Evolutionary conservation across 2,113 vertebrate species (phyloP), one percentile per base, ranked within the genome.

Genomic region (Centrocercus urophasianus): DNA sequence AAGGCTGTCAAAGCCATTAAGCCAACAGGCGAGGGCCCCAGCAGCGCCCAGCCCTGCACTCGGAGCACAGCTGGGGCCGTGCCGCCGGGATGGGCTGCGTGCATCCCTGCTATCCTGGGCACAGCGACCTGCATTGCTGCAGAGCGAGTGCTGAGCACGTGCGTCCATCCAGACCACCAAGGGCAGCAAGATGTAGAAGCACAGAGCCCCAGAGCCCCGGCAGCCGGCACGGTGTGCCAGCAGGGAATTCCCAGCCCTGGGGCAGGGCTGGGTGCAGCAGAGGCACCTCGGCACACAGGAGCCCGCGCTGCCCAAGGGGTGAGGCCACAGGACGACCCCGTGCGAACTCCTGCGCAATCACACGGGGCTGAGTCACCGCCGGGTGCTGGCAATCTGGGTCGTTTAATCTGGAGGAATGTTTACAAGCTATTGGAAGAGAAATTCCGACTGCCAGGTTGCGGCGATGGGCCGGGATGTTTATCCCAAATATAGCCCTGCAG

Each of bases 1-100:
- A 92, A 83, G 85, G 67, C 63, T 18, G 47, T 72, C 78, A 90
- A 78, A 95, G 61, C 17, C 66, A 81, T 84, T 81, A 84, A 91
- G 66, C 56, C 60, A 72, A 91, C 77, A 93, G 75, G 70, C 34
- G 72, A 61, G 75, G 81, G n/a, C 32, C 25, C 74, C 74, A 34
- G 11, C 47, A 74, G 54, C 86, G 19, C 19, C 67, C 56, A 45
- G 71, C 34, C 52, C 36, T 52, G 13, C 24, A 36, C 40, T 25
- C 24, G 21, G 6, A 24, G 28, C 50, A 48, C 48, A 86, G 60
- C 76, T 22, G 1, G 57, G 43, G 36, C 8, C 30, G 36, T 48
- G 91, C 74, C 30, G 47, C 47, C 2, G 5, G 43, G 75, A 83
- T 56, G 79, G 73, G 25, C 47, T 59, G 18, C 12, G 21, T 40